Conservation (phyloP, 2,888 invertebrate genomes). For the Brachypalpus laphriformis region DNA sequence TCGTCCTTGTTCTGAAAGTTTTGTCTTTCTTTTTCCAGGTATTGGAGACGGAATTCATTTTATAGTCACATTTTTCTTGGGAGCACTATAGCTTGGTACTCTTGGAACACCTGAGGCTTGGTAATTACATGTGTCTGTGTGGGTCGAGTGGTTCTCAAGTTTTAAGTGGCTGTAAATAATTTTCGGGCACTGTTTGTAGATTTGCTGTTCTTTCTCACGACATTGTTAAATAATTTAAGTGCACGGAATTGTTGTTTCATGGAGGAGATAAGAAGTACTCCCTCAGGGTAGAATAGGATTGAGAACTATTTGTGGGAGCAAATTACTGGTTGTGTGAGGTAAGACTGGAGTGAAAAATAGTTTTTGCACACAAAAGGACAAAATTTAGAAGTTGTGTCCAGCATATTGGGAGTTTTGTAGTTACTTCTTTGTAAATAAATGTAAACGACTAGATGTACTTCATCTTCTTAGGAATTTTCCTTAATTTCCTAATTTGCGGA, state of each 20-base stretch:
- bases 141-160: conserved; percentile 3
- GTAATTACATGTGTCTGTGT: conserved; percentile 19
- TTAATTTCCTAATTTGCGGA: too few species aligned
- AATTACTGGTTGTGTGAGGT: background rate
- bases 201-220: conserved; percentile 28
- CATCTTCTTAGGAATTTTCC: too few species aligned
- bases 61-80: background rate
- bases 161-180: conserved; percentile 40
- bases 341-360: too few species aligned
- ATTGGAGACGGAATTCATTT: background rate
- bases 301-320: background rate
- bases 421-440: too few species aligned
- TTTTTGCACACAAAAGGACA: too few species aligned
- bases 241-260: background rate
- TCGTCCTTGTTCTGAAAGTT: background rate
- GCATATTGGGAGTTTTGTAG: too few species aligned
- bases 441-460: too few species aligned
- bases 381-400: too few species aligned
- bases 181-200: background rate
- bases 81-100: background rate
- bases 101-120: conserved; percentile 18
- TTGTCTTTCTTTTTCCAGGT: background rate
- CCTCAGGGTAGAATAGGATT: too few species aligned
- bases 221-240: conserved; percentile 24
- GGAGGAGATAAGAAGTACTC: background rate